Evolutionary conservation across 2,888 invertebrate species (phyloP).

Genomic region (Hypercompe scribonia): DNA sequence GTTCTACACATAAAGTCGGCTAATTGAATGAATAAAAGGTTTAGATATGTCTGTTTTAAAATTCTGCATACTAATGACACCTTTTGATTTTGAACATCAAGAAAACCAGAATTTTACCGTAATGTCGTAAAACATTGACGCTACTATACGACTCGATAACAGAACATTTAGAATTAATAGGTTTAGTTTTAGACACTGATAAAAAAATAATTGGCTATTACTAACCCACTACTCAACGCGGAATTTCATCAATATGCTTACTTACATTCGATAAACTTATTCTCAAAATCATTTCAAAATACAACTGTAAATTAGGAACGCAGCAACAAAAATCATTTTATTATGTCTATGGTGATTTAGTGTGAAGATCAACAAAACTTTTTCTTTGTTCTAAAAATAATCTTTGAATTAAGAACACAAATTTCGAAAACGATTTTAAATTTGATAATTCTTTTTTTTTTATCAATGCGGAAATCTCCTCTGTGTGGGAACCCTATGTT

Average conservation of each 20-base stretch:
- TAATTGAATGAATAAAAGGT: slow-evolving; percentile 6
- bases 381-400: neutral
- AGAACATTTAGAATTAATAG: slow-evolving; percentile 57
- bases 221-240: slow-evolving; percentile 28
- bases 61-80: slow-evolving; percentile 61
- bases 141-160: slow-evolving; percentile 55
- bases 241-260: slow-evolving; percentile 2
- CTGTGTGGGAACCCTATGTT: too few relatives aligned
- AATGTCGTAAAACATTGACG: slow-evolving; percentile 55
- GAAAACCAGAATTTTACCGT: slow-evolving; percentile 51
- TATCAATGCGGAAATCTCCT: too few relatives aligned
- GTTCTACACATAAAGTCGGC: neutral
- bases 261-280: neutral
- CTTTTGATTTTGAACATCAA: slow-evolving; percentile 50
- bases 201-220: slow-evolving; percentile 40
- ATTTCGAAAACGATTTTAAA: neutral
- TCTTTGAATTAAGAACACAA: neutral
- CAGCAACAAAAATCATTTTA: neutral
- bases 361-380: neutral
- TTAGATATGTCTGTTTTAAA: slow-evolving; percentile 27
- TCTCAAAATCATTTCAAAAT: neutral
- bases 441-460: too few relatives aligned
- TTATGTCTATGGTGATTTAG: too few relatives aligned
- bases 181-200: slow-evolving; percentile 36
- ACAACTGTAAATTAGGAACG: neutral